These are phyloP conservation scores for Drosophila auraria DNA, from an alignment of 1,140 invertebrate species.

Conservation along the genomic window DNA sequence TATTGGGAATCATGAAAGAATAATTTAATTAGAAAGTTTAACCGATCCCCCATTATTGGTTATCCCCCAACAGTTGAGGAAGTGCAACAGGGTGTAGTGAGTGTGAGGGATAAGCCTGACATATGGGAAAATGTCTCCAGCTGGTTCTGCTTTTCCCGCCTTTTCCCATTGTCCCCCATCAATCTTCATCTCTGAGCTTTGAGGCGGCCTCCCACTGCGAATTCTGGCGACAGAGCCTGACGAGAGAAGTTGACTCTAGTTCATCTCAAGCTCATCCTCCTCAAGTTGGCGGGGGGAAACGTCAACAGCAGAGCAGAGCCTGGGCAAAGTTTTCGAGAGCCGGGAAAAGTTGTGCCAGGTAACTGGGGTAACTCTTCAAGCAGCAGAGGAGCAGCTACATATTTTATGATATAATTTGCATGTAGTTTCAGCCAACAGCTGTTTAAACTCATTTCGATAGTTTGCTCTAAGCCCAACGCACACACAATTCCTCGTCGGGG, in stretches of 20 bases:
- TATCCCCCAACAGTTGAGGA: too few species aligned
- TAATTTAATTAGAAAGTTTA: not conserved
- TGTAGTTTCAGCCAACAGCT: conserved; percentile 66
- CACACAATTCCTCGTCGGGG: not conserved
- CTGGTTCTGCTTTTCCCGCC: not conserved
- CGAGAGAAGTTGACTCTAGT: conserved; percentile 15
- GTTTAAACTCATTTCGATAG: conserved; percentile 61
- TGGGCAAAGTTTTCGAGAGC: conserved; percentile 12
- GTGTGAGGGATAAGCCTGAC: not conserved
- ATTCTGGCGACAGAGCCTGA: conserved; percentile 22
- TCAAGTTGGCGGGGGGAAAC: not conserved
- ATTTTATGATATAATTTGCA: conserved; percentile 78
- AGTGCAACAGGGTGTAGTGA: not conserved
- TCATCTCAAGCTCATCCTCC: conserved; percentile 1
- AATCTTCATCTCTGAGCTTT: conserved; percentile 33
- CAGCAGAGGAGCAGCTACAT: conserved; percentile 30
- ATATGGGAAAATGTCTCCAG: conserved; percentile 16
- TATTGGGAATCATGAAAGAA: not conserved
- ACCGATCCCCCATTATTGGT: not conserved
- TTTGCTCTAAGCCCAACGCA: conserved; percentile 19
- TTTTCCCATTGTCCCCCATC: conserved; percentile 4
- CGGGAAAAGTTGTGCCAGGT: conserved; percentile 39
- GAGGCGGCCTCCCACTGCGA: conserved; percentile 10
- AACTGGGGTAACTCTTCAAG: conserved; percentile 4
- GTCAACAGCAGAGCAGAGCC: conserved; percentile 14